phyloP scores from a whole-genome alignment of 37 sponge, comb jelly and placozoan species.

The Aphrocallistes beatrix region DNA sequence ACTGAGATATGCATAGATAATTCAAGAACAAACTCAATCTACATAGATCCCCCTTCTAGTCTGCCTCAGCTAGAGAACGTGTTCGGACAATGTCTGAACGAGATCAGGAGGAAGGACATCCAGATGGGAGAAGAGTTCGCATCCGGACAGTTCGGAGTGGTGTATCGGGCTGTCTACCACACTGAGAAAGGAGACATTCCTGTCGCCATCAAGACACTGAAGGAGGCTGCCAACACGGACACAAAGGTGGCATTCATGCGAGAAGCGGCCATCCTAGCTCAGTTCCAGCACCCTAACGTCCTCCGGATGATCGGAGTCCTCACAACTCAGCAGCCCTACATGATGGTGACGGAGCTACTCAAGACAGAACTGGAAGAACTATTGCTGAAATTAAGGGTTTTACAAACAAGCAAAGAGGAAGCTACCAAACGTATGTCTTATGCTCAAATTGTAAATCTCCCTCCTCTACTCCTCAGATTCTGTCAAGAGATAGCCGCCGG shows the following conservation, averaged over 20 bases:
- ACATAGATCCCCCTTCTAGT: background rate
- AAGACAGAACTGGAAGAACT: background rate
- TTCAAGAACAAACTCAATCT: background rate
- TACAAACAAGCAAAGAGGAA: background rate
- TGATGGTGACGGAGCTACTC: constrained; percentile 14
- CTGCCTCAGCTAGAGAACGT: background rate
- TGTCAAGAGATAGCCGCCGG: background rate
- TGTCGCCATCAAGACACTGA: constrained; percentile 8
- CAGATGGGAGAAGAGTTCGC: background rate
- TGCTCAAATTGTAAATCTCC: background rate
- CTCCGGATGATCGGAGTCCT: constrained; percentile 3
- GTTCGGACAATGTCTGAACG: background rate
- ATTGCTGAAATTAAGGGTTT: background rate
- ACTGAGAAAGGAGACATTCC: background rate
- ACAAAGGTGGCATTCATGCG: constrained; percentile 18
- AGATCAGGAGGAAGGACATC: background rate
- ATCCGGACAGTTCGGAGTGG: constrained; percentile 8
- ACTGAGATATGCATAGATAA: background rate
- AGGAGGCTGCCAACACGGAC: background rate
- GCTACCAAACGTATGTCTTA: background rate
- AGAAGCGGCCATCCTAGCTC: constrained; percentile 19
- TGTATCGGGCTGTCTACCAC: background rate
- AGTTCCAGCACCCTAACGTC: constrained; percentile 6
- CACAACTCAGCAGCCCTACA: background rate
- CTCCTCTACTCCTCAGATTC: background rate